These are phyloP conservation scores for Alectura lathami DNA, from an alignment of 2,113 vertebrate genomes.

Conservation along the genomic window DNA sequence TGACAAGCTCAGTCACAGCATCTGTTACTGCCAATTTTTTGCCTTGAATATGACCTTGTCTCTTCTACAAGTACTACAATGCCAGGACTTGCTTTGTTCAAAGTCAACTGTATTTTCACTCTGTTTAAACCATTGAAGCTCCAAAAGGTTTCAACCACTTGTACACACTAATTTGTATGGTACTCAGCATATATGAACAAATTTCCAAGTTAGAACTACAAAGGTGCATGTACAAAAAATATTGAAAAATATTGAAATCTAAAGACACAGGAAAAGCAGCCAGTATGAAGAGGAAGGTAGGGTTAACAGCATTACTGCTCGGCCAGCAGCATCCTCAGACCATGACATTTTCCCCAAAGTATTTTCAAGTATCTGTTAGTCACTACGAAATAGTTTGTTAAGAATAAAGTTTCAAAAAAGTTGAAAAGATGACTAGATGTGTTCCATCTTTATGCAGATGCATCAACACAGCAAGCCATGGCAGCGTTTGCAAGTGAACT, in stretches of 20 bases:
- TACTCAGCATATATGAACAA: background rate
- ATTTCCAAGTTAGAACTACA: background rate
- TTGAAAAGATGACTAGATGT: background rate
- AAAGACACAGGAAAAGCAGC: background rate
- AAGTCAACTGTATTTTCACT: background rate
- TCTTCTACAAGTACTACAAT: background rate
- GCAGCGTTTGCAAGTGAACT: background rate
- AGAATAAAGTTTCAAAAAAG: background rate
- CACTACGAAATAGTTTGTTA: background rate
- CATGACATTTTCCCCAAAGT: background rate
- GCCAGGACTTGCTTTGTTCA: background rate
- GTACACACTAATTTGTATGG: background rate
- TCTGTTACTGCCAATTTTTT: background rate
- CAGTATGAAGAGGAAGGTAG: background rate
- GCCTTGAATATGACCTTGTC: background rate
- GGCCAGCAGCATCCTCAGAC: background rate
- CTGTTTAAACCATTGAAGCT: background rate
- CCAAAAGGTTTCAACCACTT: background rate
- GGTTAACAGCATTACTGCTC: background rate
- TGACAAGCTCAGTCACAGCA: background rate
- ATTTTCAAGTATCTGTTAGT: background rate
- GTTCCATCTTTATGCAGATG: background rate
- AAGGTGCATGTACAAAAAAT: background rate
- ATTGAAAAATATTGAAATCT: background rate
- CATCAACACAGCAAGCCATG: background rate